Evolutionary conservation across 2,113 vertebrate species (phyloP).

Genomic region (Spea multiplicata): DNA sequence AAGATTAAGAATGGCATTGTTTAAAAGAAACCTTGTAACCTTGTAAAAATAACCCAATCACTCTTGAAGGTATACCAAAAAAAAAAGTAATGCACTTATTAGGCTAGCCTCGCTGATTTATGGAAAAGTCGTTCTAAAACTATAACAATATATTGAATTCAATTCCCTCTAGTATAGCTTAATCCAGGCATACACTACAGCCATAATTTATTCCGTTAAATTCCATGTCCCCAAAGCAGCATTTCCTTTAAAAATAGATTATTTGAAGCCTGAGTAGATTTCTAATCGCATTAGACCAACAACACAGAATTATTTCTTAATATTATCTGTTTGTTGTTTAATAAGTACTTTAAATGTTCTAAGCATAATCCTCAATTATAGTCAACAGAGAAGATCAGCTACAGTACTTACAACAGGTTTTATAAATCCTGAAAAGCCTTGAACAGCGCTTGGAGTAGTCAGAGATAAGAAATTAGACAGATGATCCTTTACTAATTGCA

Average conservation of each 20-base stretch:
- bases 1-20: too few relatives aligned
- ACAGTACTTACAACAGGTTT: constrained; percentile 31
- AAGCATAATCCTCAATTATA: constrained; percentile 34
- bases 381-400: constrained; percentile 21
- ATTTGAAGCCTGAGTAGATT: constrained; percentile 37
- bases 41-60: too few relatives aligned
- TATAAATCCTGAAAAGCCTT: constrained; percentile 2
- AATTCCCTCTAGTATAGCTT: constrained; percentile 22
- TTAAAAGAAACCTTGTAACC: too few relatives aligned
- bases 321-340: constrained; percentile 41
- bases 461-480: constrained; percentile 18
- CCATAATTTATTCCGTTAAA: constrained; percentile 32
- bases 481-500: constrained; percentile 30
- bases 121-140: not conserved
- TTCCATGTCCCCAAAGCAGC: constrained; percentile 33
- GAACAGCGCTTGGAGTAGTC: not conserved
- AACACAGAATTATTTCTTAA: constrained; percentile 20
- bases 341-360: constrained; percentile 19
- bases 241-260: constrained; percentile 30
- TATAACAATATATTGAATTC: constrained; percentile 21
- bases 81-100: not conserved
- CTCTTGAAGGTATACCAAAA: not conserved
- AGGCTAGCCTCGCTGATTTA: not conserved
- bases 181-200: constrained; percentile 26
- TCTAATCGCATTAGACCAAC: constrained; percentile 21